phyloP scores from a whole-genome alignment of 1,140 invertebrate species.

The Drosophila sproati region DNA sequence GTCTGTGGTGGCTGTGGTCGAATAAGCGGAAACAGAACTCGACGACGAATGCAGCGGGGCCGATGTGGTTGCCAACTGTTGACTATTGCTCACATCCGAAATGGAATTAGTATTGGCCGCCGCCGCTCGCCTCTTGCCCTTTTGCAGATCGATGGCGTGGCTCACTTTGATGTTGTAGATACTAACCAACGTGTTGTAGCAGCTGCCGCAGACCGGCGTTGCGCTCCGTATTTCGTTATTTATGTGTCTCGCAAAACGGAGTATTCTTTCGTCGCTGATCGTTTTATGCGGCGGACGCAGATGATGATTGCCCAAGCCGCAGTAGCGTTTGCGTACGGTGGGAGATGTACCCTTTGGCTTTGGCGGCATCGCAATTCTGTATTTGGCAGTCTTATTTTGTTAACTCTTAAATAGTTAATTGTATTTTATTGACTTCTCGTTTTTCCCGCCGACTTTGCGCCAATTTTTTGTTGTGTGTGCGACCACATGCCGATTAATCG shows the following conservation, averaged over 20 bases:
- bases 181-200: constrained; percentile 5
- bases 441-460: constrained; percentile 30
- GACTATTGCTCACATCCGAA: constrained; percentile 53
- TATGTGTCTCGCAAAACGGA: constrained; percentile 29
- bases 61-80: neutral
- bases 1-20: neutral
- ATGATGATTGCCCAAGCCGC: constrained; percentile 35
- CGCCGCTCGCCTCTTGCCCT: neutral
- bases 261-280: constrained; percentile 25
- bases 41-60: neutral
- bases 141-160: constrained; percentile 2
- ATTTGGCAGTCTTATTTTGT: neutral
- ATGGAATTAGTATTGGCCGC: constrained; percentile 5
- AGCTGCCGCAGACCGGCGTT: constrained; percentile 30
- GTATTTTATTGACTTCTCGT: neutral
- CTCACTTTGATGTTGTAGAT: constrained; percentile 35
- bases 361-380: neutral
- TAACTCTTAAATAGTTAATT: neutral
- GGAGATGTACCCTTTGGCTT: neutral
- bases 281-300: constrained; percentile 14
- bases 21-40: neutral
- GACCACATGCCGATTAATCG: neutral
- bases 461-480: neutral
- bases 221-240: constrained; percentile 28
- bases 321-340: constrained; percentile 7